Conservation (phyloP, 1,140 invertebrate species). For the Diorhabda sublineata region DNA sequence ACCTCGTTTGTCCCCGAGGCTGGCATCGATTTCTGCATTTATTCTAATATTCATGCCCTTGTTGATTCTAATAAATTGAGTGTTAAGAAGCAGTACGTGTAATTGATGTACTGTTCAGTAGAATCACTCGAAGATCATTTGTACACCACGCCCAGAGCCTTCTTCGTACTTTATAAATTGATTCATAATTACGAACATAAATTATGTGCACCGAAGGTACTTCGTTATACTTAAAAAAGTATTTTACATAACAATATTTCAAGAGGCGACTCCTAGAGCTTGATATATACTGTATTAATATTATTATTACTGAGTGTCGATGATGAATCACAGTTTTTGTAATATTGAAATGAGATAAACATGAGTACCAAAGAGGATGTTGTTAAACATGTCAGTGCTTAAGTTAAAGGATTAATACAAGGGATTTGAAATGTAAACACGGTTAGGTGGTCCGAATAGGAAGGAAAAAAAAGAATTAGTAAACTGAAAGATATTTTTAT, state of each 20-base stretch:
- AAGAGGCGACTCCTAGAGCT: background rate
- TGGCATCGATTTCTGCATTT: no score
- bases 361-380: background rate
- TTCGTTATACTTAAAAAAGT: slow-evolving; percentile 23
- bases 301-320: slow-evolving; percentile 10
- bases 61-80: slow-evolving; percentile 28
- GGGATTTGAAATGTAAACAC: slow-evolving; percentile 1
- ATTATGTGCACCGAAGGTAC: slow-evolving; percentile 18
- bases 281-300: slow-evolving; percentile 16
- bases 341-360: slow-evolving; percentile 3
- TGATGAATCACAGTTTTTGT: slow-evolving; percentile 6
- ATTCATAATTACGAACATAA: slow-evolving; percentile 27
- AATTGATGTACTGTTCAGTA: slow-evolving; percentile 30
- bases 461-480: background rate
- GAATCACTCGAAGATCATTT: slow-evolving; percentile 24
- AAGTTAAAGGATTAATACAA: slow-evolving; percentile 1
- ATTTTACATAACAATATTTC: slow-evolving; percentile 17
- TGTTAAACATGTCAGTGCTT: slow-evolving; percentile 2
- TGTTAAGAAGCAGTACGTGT: slow-evolving; percentile 25
- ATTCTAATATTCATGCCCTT: background rate
- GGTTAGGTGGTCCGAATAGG: background rate
- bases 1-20: no score
- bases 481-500: no score
- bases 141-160: slow-evolving; percentile 21
- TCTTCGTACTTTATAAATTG: slow-evolving; percentile 22